phyloP scores from a whole-genome alignment of 2,797 vertebrate species.

The Fratercula arctica region DNA sequence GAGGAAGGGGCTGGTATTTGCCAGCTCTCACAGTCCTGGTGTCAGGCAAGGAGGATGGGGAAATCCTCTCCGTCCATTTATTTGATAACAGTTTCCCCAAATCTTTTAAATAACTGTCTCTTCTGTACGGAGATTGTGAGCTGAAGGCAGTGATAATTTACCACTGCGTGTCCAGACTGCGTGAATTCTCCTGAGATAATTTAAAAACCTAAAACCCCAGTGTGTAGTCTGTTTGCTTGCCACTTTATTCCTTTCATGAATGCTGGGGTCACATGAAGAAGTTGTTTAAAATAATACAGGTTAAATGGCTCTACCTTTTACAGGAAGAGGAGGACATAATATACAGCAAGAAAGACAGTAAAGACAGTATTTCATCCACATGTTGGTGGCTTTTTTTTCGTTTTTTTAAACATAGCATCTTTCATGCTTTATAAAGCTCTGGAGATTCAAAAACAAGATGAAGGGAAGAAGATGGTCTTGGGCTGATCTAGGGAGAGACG shows the following conservation, averaged over 20 bases:
- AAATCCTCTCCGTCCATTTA: background rate
- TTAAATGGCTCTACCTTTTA: background rate
- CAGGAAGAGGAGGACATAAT: background rate
- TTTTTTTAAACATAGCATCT: background rate
- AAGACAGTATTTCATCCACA: background rate
- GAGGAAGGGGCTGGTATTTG: background rate
- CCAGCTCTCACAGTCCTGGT: background rate
- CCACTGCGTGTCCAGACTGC: accelerated
- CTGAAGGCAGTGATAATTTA: background rate
- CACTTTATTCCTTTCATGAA: background rate
- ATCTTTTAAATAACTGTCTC: background rate
- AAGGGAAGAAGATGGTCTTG: background rate
- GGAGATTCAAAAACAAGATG: background rate
- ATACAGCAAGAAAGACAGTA: background rate
- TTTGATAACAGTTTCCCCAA: background rate
- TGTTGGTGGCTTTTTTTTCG: background rate
- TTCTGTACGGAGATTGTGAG: background rate
- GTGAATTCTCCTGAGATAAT: background rate
- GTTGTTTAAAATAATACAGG: background rate
- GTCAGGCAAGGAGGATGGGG: background rate
- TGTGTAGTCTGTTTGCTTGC: background rate
- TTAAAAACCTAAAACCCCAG: background rate
- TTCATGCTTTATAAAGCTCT: background rate
- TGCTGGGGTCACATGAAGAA: background rate
- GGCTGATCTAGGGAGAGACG: background rate